phyloP scores from a whole-genome alignment of 2,113 vertebrate genomes.

The Globicephala melas region DNA sequence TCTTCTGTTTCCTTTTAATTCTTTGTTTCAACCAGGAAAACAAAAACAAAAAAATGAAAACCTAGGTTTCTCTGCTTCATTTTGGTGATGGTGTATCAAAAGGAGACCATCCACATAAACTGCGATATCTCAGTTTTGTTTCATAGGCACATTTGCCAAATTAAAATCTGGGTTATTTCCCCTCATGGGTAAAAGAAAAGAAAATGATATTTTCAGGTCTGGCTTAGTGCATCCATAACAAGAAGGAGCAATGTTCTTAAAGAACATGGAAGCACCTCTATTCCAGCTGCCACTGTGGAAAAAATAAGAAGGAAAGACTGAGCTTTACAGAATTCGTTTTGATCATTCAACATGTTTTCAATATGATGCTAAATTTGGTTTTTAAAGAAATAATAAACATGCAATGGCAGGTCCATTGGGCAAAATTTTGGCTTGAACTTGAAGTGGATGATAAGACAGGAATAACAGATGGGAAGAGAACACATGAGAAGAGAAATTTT shows the following conservation, averaged over 20 bases:
- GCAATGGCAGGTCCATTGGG: neutral
- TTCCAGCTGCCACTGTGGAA: neutral
- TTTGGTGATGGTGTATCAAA: neutral
- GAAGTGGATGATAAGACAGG: neutral
- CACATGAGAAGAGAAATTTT: neutral
- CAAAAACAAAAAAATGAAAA: neutral
- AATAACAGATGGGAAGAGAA: neutral
- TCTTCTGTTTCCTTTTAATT: neutral
- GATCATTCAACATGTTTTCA: neutral
- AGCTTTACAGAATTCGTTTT: neutral
- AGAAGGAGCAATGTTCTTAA: neutral
- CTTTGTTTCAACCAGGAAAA: neutral
- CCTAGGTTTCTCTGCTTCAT: neutral
- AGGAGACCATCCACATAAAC: neutral
- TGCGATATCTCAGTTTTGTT: neutral
- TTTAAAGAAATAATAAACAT: conserved; percentile 28
- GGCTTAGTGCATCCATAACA: conserved; percentile 1
- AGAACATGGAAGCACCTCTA: neutral
- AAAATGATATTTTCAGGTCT: conserved; percentile 29
- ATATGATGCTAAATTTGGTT: neutral
- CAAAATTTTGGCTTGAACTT: neutral
- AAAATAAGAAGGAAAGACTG: neutral
- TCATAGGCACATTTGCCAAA: neutral
- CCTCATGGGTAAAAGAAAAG: neutral
- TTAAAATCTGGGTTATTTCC: conserved; percentile 5